Percentiles rank a stretch among this genome's conserved stretches.
Evolutionary conservation across 2,888 invertebrate genomes (phyloP).

Genomic region (Sphinx pinastri): DNA sequence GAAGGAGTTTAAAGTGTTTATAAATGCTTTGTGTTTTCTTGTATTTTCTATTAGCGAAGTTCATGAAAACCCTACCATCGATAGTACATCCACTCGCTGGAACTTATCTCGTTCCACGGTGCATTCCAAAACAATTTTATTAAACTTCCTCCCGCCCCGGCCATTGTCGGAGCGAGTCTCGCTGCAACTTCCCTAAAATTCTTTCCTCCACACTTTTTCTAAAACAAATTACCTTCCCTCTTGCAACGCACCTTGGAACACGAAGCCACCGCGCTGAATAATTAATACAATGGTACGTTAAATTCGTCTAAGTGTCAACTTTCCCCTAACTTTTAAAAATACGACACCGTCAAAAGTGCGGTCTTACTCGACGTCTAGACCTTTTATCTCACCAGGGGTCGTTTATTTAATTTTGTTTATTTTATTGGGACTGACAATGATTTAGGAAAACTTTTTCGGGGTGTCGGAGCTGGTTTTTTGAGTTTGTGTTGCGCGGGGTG

Average conservation of each 20-base stretch:
- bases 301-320: conserved; percentile 82
- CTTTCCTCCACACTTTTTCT: conserved; percentile 66
- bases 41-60: conserved; percentile 33
- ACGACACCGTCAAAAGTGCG: conserved; percentile 80
- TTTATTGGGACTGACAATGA: conserved; percentile 81
- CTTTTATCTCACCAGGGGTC: conserved; percentile 76
- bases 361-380: conserved; percentile 75
- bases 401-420: conserved; percentile 81
- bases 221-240: conserved; percentile 79
- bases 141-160: conserved; percentile 70
- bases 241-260: conserved; percentile 76
- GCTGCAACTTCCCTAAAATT: conserved; percentile 74
- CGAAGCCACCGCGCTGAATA: conserved; percentile 79
- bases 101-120: conserved; percentile 73
- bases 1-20: neutral
- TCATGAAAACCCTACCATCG: conserved; percentile 58
- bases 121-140: conserved; percentile 80
- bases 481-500: conserved; percentile 46
- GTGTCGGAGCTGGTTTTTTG: conserved; percentile 54
- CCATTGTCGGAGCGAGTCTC: conserved; percentile 61
- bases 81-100: conserved; percentile 61
- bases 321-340: conserved; percentile 80
- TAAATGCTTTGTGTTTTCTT: conserved; percentile 33
- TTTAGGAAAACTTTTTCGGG: conserved; percentile 68
- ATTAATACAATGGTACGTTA: conserved; percentile 84